Evolutionary conservation across 35 echinoderm and acorn worm species (phyloP).

Genomic region (Amphiura filiformis): DNA sequence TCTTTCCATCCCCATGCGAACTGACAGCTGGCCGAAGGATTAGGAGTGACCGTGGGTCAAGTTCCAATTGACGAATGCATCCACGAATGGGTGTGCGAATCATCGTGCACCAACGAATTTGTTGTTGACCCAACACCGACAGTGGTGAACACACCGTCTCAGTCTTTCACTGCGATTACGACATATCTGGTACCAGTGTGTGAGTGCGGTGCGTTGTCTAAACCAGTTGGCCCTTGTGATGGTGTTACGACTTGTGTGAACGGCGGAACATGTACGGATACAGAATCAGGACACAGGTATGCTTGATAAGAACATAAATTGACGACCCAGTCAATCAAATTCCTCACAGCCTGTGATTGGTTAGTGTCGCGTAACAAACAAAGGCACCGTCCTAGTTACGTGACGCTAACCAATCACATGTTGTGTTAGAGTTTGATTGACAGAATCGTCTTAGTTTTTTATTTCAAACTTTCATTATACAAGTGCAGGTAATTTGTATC

Average conservation of each 20-base stretch:
- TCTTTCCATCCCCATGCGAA: too few relatives aligned
- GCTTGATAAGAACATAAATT: slow-evolving; percentile 14
- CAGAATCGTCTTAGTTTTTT: too few relatives aligned
- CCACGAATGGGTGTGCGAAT: slow-evolving; percentile 75
- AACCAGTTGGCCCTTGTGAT: slow-evolving; percentile 31
- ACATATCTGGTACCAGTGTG: slow-evolving; percentile 58
- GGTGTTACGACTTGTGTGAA: slow-evolving; percentile 57
- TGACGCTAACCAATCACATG: too few relatives aligned
- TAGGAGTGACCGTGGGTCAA: slow-evolving; percentile 67
- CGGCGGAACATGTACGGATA: slow-evolving; percentile 74
- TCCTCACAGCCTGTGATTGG: too few relatives aligned
- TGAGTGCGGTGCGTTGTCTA: slow-evolving; percentile 59
- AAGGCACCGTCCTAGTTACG: too few relatives aligned
- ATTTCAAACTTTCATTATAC: too few relatives aligned
- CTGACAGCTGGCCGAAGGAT: neutral
- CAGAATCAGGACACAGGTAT: slow-evolving; percentile 33
- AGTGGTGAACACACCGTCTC: slow-evolving; percentile 51
- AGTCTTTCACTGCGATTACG: slow-evolving; percentile 68
- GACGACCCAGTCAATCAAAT: too few relatives aligned
- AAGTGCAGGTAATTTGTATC: too few relatives aligned
- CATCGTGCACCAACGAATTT: slow-evolving; percentile 72
- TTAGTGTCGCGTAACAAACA: too few relatives aligned
- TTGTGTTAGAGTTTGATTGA: too few relatives aligned
- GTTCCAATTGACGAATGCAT: slow-evolving; percentile 83
- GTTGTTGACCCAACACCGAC: slow-evolving; percentile 62